Conservation (phyloP, 2,888 invertebrate species). For the Cheilosia vernalis region DNA sequence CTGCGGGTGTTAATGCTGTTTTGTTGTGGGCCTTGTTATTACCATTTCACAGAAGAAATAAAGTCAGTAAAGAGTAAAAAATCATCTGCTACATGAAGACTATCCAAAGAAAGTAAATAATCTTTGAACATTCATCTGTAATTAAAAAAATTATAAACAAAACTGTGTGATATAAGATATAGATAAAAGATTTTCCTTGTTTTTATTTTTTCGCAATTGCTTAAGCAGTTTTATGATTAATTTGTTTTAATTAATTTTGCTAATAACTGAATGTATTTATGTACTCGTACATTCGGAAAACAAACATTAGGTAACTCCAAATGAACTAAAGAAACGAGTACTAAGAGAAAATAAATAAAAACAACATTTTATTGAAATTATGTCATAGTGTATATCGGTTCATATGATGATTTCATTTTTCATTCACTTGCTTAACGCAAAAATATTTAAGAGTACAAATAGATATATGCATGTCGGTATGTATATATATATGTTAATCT, state of each 20-base stretch:
- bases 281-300: not conserved
- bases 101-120: no score
- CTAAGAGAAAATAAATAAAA: conserved; percentile 29
- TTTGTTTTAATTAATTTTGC: conserved; percentile 1
- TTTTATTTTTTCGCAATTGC: not conserved
- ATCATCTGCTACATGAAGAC: no score
- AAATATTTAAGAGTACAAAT: conserved; percentile 9
- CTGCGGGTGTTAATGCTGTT: no score
- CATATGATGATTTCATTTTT: conserved; percentile 57
- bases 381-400: conserved; percentile 54
- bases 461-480: not conserved
- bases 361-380: conserved; percentile 62
- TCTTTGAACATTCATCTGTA: no score
- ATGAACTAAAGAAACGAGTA: conserved; percentile 16
- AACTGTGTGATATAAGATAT: conserved; percentile 17
- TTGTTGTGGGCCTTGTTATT: no score
- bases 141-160: not conserved
- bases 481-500: conserved; percentile 8
- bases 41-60: no score
- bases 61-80: no score
- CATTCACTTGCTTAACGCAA: conserved; percentile 22
- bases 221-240: not conserved
- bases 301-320: conserved; percentile 21
- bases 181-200: not conserved
- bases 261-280: no score